Conservation (phyloP, 2,888 invertebrate species). For the Notodonta dromedarius region DNA sequence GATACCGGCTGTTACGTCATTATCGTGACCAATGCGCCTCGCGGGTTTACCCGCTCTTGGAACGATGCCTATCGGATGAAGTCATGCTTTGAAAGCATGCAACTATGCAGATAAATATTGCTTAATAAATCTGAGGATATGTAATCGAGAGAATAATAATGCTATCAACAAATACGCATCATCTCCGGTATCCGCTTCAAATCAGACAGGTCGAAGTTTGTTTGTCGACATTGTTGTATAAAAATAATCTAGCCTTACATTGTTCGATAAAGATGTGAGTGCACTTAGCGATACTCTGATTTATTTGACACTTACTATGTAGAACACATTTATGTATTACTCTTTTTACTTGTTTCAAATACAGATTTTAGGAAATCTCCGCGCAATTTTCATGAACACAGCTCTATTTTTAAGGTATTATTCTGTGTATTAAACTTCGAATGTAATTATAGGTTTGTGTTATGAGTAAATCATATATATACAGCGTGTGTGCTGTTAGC, state of each 20-base stretch:
- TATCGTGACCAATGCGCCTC: conserved; percentile 30
- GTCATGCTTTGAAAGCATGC: neutral
- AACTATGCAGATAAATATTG: neutral
- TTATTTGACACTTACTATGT: too few relatives aligned
- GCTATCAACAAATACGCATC: neutral
- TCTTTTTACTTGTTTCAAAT: neutral
- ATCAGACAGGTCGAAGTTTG: too few relatives aligned
- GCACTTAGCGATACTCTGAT: neutral
- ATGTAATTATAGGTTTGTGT: conserved; percentile 55
- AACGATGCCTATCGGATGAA: conserved; percentile 1
- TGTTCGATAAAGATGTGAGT: neutral
- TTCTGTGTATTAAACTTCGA: conserved; percentile 48
- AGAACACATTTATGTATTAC: too few relatives aligned
- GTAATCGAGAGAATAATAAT: neutral
- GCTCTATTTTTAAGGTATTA: conserved; percentile 42
- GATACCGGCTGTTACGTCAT: conserved; percentile 42
- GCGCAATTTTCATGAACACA: conserved; percentile 19
- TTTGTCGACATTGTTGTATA: too few relatives aligned
- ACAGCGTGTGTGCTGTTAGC: conserved; percentile 42
- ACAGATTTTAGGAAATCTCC: conserved; percentile 24
- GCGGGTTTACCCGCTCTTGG: conserved; percentile 10
- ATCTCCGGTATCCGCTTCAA: too few relatives aligned
- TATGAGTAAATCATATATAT: conserved; percentile 49
- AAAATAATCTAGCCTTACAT: too few relatives aligned
- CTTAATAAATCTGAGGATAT: neutral